phyloP scores from a whole-genome alignment of 2,888 invertebrate species.

The Podotricha telesiphe region DNA sequence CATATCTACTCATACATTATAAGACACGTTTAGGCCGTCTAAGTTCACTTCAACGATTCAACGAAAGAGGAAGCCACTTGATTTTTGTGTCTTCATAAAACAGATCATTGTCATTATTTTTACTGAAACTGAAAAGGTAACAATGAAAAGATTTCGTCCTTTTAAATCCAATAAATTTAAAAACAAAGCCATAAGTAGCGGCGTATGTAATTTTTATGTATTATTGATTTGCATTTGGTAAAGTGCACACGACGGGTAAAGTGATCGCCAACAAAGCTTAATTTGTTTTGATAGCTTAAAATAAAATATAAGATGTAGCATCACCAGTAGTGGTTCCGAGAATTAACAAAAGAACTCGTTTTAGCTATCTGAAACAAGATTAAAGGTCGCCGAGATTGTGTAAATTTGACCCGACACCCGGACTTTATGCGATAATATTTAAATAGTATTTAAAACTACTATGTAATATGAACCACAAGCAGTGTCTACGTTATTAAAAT shows the following conservation, averaged over 20 bases:
- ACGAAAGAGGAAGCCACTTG: too few species aligned
- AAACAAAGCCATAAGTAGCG: conserved; percentile 1
- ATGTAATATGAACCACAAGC: conserved; percentile 41
- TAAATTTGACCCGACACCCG: conserved; percentile 77
- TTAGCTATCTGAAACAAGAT: conserved; percentile 75
- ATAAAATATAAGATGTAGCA: conserved; percentile 56
- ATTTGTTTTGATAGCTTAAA: conserved; percentile 48
- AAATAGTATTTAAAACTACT: conserved; percentile 52
- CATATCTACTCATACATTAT: too few species aligned
- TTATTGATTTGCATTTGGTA: neutral
- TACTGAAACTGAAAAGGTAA: too few species aligned
- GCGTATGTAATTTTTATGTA: neutral
- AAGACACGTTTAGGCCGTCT: too few species aligned
- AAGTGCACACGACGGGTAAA: too few species aligned
- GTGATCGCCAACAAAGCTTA: neutral
- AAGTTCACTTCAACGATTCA: too few species aligned
- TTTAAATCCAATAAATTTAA: too few species aligned
- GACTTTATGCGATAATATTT: conserved; percentile 68
- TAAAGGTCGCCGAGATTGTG: conserved; percentile 77
- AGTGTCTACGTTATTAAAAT: neutral
- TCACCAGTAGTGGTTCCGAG: conserved; percentile 57
- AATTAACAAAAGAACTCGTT: conserved; percentile 73
- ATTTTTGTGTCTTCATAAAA: too few species aligned
- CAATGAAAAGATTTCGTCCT: too few species aligned
- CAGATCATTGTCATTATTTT: too few species aligned